Evolutionary conservation across 2,113 vertebrate species (phyloP).

Genomic region (Apteryx mantelli): DNA sequence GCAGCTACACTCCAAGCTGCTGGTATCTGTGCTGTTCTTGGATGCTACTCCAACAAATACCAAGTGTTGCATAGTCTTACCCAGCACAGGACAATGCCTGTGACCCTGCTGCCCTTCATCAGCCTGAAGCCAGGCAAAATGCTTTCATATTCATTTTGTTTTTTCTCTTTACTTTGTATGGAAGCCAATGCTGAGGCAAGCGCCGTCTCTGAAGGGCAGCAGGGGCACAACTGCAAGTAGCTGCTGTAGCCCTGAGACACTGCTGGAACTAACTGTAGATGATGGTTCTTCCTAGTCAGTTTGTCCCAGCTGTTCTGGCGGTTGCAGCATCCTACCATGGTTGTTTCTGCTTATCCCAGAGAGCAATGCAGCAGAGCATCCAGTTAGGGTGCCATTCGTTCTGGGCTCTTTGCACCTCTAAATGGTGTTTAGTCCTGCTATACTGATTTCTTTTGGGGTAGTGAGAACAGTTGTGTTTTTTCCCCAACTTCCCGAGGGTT

Average conservation of each 20-base stretch:
- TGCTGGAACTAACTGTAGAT: background rate
- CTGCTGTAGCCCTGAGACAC: background rate
- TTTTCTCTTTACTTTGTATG: background rate
- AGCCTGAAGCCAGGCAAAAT: background rate
- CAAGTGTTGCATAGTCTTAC: fast-evolving
- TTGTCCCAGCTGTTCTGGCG: background rate
- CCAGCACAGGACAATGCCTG: background rate
- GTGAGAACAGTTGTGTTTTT: background rate
- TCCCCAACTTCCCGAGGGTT: background rate
- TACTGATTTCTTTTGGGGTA: background rate
- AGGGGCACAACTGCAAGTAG: background rate
- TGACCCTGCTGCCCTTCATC: background rate
- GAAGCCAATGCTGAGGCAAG: background rate
- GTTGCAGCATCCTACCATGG: background rate
- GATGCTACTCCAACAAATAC: background rate
- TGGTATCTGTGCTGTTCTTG: background rate
- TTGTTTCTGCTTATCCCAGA: background rate
- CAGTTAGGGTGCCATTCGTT: background rate
- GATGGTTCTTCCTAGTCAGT: background rate
- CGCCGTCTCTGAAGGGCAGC: background rate
- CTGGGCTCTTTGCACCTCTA: background rate
- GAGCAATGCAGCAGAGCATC: background rate
- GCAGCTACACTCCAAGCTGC: background rate
- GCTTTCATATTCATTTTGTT: background rate
- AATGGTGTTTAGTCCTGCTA: background rate